These are phyloP conservation scores for Eretmocerus hayati DNA, from an alignment of 2,888 invertebrate species.

Conservation along the genomic window DNA sequence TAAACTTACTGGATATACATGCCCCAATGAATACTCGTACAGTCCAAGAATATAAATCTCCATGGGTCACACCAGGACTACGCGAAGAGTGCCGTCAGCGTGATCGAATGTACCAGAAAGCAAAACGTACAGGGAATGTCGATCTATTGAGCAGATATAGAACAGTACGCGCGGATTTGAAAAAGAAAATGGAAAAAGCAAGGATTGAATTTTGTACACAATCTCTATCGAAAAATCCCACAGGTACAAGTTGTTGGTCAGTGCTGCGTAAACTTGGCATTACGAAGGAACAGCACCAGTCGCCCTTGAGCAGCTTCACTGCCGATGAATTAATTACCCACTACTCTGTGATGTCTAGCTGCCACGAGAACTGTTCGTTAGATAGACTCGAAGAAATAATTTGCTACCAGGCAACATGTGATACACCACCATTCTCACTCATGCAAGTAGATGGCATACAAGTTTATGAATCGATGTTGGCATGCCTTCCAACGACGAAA, in stretches of 20 bases:
- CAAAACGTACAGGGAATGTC: neutral
- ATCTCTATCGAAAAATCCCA: neutral
- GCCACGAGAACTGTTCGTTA: neutral
- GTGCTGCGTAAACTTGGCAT: neutral
- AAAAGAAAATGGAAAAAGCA: neutral
- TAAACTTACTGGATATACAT: neutral
- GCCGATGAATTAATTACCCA: neutral
- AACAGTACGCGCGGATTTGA: no score
- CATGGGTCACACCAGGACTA: neutral
- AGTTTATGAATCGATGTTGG: neutral
- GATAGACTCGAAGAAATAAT: neutral
- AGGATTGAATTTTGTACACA: neutral
- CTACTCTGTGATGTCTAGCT: neutral
- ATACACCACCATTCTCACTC: neutral
- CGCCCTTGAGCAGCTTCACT: neutral
- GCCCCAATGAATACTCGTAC: neutral
- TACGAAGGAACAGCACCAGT: neutral
- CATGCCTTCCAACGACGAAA: neutral
- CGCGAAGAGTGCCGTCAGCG: neutral
- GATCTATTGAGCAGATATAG: neutral
- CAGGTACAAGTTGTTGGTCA: neutral
- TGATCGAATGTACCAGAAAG: neutral
- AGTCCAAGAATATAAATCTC: neutral
- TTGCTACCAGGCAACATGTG: neutral
- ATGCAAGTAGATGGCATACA: neutral